Percentiles rank a stretch among this genome's conserved stretches.
These are phyloP conservation scores for Selene dorsalis DNA, from an alignment of 2,797 vertebrate genomes.

Conservation along the genomic window DNA sequence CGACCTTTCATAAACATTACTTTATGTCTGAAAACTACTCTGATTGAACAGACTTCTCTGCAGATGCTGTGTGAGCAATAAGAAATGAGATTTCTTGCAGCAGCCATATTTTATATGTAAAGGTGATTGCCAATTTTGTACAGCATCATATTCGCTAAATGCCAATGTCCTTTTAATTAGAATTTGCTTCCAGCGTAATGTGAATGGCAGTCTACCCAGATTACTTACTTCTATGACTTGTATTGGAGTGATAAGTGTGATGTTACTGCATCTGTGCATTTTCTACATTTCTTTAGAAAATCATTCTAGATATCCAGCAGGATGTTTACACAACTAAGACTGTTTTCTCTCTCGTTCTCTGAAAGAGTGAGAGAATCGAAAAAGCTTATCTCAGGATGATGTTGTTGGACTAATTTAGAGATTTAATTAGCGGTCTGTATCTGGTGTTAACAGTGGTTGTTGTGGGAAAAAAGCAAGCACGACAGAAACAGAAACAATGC, in stretches of 20 bases:
- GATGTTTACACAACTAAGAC: constrained; percentile 26
- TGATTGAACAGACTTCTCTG: constrained; percentile 43
- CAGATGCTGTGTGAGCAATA: constrained; percentile 39
- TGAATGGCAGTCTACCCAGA: constrained; percentile 40
- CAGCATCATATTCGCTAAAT: constrained; percentile 49
- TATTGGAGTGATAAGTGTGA: constrained; percentile 20
- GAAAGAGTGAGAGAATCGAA: constrained; percentile 51
- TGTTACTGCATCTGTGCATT: constrained; percentile 10
- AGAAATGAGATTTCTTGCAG: constrained; percentile 21
- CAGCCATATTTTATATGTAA: constrained; percentile 39
- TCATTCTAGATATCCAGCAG: not conserved
- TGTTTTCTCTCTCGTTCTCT: constrained; percentile 37
- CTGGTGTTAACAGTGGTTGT: constrained; percentile 33
- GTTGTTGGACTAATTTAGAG: constrained; percentile 67
- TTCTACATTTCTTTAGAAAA: constrained; percentile 13
- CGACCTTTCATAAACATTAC: constrained; percentile 26
- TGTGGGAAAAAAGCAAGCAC: not conserved
- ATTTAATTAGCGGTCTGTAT: constrained; percentile 70
- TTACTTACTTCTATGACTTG: constrained; percentile 21
- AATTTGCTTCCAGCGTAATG: constrained; percentile 36
- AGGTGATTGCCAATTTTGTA: constrained; percentile 53
- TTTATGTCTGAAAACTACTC: constrained; percentile 33
- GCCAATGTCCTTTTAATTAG: constrained; percentile 44
- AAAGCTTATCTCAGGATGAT: constrained; percentile 59
- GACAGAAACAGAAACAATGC: constrained; percentile 36